Base-by-base conservation (phyloP, 2,888 invertebrate genomes). In the Proisotoma minuta region DNA sequence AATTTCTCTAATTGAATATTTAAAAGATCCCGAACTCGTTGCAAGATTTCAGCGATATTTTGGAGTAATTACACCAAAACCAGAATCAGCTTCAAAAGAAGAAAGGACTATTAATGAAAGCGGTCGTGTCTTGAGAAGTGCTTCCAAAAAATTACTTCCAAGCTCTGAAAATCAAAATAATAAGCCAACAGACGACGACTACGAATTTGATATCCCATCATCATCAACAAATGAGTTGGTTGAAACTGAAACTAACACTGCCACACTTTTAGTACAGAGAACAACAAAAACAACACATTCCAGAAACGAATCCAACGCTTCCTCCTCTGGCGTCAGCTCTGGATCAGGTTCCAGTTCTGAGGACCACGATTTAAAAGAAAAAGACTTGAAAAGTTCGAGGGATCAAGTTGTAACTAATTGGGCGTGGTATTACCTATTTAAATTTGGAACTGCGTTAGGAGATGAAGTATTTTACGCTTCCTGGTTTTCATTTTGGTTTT, bases 401-500 rank as follows among this genome's bases (percentile, higher is more conserved):
- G 24, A 23, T 10, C 15, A 40, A 39, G 78, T 80, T 51, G 82
- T 89, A 60, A 83, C 81, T 51, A 89, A 88, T 77, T 83, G 82
- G 75, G 87, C 89, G 75, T 89, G 92, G 87, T 90, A 90, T 79
- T 89, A 88, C 77, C 76, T 93, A 66, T 94, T 94, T 77, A 78
- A 85, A 22, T 82, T 93, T 76, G 93, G 92, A 20, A 91, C 93
- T 0, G 87, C 87, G 65, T 79, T 95, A 27, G 94, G 94, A 0
- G 92, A 94, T 79, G 94, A 94, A 80, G 82, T 88, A 66, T 95
- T 95, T 78, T 95, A 94, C 78, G 86, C 88, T 1, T 83, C 85
- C n/a, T 92, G 93, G 76, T 92, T 93, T 75, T 91, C 94, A 1
- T 91, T 91, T 78, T 91, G 91, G 87, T 89, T 92, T 76, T 95